Percentiles rank a stretch among this genome's conserved stretches.
These are phyloP conservation scores for Triplophysa bombifrons DNA, from an alignment of 2,797 vertebrate genomes.

Conservation along the genomic window DNA sequence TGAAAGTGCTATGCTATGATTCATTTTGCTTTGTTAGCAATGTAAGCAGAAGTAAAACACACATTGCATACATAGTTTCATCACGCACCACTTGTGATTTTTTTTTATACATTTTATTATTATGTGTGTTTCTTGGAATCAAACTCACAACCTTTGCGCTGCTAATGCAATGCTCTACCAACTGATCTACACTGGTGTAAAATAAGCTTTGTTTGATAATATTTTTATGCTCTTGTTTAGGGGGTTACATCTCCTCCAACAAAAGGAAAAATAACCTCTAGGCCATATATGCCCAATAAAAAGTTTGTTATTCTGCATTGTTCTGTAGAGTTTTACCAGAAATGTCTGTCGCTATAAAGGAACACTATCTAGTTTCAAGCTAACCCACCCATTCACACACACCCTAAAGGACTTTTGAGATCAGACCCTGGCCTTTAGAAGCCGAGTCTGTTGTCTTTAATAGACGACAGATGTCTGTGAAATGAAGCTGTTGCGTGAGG, in stretches of 20 bases:
- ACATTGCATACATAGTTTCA: no score
- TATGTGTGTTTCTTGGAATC: no score
- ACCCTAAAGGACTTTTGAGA: background rate
- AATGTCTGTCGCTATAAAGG: background rate
- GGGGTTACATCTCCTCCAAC: background rate
- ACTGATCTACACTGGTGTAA: no score
- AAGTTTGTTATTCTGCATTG: background rate
- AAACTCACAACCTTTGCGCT: no score
- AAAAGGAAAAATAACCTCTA: background rate
- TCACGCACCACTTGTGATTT: no score
- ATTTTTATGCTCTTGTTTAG: background rate
- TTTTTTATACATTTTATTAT: no score
- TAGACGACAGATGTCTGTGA: slow-evolving; percentile 43
- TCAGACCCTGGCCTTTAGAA: background rate
- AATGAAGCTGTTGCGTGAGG: slow-evolving; percentile 77
- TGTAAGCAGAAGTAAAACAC: no score
- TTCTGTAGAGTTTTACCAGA: background rate
- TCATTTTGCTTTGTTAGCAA: no score
- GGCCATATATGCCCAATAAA: background rate
- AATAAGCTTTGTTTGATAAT: background rate
- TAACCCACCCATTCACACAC: background rate
- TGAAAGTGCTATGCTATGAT: no score
- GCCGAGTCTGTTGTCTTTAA: slow-evolving; percentile 1
- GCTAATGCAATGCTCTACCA: no score
- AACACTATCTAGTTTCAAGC: background rate